Percentiles rank a stretch among this genome's conserved stretches.
Conservation (phyloP, 2,888 invertebrate genomes). For the Lycocerus yunnanus region DNA sequence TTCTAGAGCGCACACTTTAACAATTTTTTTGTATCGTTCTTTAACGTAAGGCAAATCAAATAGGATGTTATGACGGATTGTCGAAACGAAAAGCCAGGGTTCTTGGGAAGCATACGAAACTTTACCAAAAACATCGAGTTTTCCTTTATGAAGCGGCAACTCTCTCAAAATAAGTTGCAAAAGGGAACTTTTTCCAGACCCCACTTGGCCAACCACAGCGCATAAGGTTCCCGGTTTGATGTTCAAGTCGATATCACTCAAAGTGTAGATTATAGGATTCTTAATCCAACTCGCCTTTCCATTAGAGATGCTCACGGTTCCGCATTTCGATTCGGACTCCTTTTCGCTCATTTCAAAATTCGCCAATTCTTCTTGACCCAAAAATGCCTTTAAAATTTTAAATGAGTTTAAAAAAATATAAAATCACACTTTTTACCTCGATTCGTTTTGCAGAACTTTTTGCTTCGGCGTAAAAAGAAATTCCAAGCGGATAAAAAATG, state of each 20-base stretch:
- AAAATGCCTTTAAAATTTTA: slow-evolving; percentile 5
- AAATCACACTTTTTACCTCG: slow-evolving; percentile 55
- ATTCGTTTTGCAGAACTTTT: slow-evolving; percentile 66
- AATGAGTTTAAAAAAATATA: not conserved
- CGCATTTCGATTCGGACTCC: slow-evolving; percentile 10
- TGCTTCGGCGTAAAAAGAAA: slow-evolving; percentile 66
- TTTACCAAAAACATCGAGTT: slow-evolving; percentile 64
- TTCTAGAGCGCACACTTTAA: slow-evolving; percentile 67
- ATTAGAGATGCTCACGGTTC: slow-evolving; percentile 31
- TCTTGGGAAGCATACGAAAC: slow-evolving; percentile 79
- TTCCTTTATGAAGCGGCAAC: slow-evolving; percentile 65
- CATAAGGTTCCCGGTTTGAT: slow-evolving; percentile 59
- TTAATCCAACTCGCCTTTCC: slow-evolving; percentile 47
- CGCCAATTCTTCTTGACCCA: slow-evolving; percentile 19
- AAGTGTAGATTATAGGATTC: slow-evolving; percentile 52
- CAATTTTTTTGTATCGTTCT: slow-evolving; percentile 55
- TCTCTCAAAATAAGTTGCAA: slow-evolving; percentile 75
- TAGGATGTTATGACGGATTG: slow-evolving; percentile 77
- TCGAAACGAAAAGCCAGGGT: slow-evolving; percentile 76
- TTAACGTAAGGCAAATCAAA: slow-evolving; percentile 71
- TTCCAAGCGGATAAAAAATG: slow-evolving; percentile 66
- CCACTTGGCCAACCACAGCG: slow-evolving; percentile 67
- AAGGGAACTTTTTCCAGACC: slow-evolving; percentile 71
- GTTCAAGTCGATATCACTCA: slow-evolving; percentile 58
- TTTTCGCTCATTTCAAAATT: not conserved